These are phyloP conservation scores for Nycticryphes semicollaris DNA, from an alignment of 2,113 vertebrate species.

Conservation along the genomic window DNA sequence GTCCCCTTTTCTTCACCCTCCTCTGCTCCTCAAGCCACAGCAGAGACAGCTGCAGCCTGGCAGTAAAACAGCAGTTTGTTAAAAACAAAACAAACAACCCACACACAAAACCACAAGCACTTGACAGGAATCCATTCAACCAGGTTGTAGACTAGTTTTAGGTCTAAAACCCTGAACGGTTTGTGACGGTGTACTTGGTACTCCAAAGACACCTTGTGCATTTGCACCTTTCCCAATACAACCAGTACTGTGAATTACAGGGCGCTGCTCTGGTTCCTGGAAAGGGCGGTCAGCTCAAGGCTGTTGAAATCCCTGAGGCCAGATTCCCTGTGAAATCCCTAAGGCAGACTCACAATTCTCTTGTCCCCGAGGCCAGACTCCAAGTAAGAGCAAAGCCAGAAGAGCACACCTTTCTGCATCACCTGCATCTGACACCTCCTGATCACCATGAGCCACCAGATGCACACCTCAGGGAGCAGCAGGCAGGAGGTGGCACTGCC, in stretches of 20 bases:
- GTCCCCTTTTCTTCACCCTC: not conserved
- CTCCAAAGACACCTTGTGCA: not conserved
- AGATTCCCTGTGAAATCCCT: not conserved
- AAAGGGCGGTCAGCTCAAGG: not conserved
- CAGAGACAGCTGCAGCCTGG: not conserved
- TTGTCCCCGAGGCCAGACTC: not conserved
- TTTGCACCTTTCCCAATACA: not conserved
- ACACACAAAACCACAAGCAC: not conserved
- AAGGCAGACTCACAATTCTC: too few species aligned
- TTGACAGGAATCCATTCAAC: not conserved
- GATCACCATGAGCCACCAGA: not conserved
- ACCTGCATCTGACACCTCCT: not conserved
- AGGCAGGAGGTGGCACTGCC: not conserved
- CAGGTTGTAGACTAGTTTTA: not conserved
- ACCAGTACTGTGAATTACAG: not conserved
- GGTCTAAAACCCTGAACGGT: not conserved
- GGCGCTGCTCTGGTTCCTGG: not conserved
- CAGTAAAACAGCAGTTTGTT: not conserved
- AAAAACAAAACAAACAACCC: not conserved
- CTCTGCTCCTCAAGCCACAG: not conserved
- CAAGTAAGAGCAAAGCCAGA: not conserved
- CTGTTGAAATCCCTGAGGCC: not conserved
- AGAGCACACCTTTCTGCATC: not conserved
- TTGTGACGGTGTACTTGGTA: not conserved
- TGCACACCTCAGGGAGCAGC: accelerated